A percentile compares a stretch with the other conserved stretches of the same genome.
Conservation (phyloP, 2,888 invertebrate species). For the Dinocampus coccinellae region DNA sequence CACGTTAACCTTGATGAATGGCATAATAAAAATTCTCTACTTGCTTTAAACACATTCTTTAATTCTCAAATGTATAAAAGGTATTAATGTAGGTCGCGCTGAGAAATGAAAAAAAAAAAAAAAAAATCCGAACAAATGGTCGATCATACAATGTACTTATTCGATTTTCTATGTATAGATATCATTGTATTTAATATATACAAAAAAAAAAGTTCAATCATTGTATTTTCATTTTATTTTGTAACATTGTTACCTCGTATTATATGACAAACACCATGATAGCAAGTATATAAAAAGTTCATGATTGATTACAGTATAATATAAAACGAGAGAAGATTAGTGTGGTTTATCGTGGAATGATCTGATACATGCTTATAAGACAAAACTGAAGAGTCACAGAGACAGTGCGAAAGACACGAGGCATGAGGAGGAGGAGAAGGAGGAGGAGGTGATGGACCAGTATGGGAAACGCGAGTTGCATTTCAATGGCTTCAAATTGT, state of each 20-base stretch:
- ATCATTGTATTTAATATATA: too few relatives aligned
- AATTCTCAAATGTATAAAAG: slow-evolving; percentile 5
- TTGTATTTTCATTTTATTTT: neutral
- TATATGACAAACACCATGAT: neutral
- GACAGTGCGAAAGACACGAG: slow-evolving; percentile 29
- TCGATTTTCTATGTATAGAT: neutral
- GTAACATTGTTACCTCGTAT: neutral
- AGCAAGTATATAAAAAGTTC: slow-evolving; percentile 36
- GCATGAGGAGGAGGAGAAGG: slow-evolving; percentile 46
- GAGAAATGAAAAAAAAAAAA: neutral
- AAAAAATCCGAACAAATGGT: too few relatives aligned
- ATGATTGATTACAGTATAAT: slow-evolving; percentile 45
- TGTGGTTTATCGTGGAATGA: slow-evolving; percentile 52
- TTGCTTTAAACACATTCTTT: slow-evolving; percentile 32
- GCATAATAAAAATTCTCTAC: slow-evolving; percentile 34
- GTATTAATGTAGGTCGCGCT: slow-evolving; percentile 23
- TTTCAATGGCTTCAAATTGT: slow-evolving; percentile 58
- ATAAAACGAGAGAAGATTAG: slow-evolving; percentile 52
- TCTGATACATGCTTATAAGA: slow-evolving; percentile 42
- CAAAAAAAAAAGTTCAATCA: too few relatives aligned
- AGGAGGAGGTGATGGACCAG: slow-evolving; percentile 54
- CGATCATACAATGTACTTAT: neutral
- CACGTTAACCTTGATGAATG: slow-evolving; percentile 34
- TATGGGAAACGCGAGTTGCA: slow-evolving; percentile 61
- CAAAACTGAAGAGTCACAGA: slow-evolving; percentile 35